Conservation (phyloP, 2,888 invertebrate genomes). For the Mythimna vitellina region DNA sequence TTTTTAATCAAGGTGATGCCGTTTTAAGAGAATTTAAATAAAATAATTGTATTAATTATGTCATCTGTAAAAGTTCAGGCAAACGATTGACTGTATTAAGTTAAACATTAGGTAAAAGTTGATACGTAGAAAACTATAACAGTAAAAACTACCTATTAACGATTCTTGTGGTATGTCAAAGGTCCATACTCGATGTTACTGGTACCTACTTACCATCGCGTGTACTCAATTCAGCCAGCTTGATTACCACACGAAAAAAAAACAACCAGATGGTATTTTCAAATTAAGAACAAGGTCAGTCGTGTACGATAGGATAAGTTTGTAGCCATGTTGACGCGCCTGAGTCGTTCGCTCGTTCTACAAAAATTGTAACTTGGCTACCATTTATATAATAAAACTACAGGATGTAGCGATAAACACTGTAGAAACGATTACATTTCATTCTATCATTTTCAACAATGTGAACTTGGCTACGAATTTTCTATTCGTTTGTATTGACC, state of each 20-base stretch:
- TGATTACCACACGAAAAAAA: not conserved
- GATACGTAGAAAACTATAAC: not conserved
- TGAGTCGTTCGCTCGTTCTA: too few relatives aligned
- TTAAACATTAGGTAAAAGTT: not conserved
- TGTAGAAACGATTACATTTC: too few relatives aligned
- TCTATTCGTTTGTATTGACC: too few relatives aligned
- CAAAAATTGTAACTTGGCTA: too few relatives aligned
- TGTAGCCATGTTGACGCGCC: too few relatives aligned
- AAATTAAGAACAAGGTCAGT: not conserved
- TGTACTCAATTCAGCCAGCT: not conserved
- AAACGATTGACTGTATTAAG: not conserved
- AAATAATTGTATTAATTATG: not conserved
- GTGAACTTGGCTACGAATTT: too few relatives aligned
- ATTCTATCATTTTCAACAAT: too few relatives aligned
- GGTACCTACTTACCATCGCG: not conserved
- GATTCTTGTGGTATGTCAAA: not conserved
- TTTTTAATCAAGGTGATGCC: conserved; percentile 9
- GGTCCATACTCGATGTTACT: not conserved
- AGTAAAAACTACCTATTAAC: not conserved
- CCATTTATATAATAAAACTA: too few relatives aligned
- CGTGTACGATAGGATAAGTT: too few relatives aligned
- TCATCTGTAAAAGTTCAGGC: not conserved
- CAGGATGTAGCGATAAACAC: too few relatives aligned
- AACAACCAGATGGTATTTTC: not conserved
- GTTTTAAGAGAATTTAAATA: not conserved